Base-by-base conservation (phyloP, 2,888 invertebrate species). In the Apantesis nais region DNA sequence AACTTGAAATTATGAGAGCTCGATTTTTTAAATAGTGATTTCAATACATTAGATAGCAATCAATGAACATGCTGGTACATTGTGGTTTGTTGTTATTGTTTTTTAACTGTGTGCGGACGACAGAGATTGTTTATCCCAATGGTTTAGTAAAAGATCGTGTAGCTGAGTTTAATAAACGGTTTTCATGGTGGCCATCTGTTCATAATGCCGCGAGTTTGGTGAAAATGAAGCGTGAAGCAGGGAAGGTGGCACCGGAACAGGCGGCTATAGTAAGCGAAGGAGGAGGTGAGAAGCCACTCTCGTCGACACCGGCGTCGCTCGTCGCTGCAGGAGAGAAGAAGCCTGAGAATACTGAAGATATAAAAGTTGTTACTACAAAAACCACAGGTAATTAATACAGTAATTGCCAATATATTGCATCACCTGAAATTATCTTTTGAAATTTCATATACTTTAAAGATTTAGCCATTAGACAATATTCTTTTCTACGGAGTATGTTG, bases 121-220 rank as follows among this genome's bases (percentile, higher is more conserved):
- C 81, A 69, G 85, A 84, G 64, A 80, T 82, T 84, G 74, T 79
- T 71, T 66, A 67, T 65, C 74, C 81, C 66, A 82, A 79, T 69
- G 75, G 80, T 80, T 77, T 80, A 22, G 64, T 82, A 70, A 70
- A 72, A 62, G 67, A 65, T 68, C 73, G 69, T 72, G 74, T 75
- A 64, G 84, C 80, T 68, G 86, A 86, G 52, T 84, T 85, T 66
- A 86, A 86, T 64, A 82, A 78, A 62, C 83, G 82, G 52, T 92
- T 86, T 82, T 86, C 91, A 2, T 79, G 85, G 58, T 91, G 92
- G 92, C 93, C 93, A 22, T 91, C 91, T 29, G 78, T 89, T n/a
- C 87, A 87, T 41, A 90, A 92, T 76, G 90, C 82, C 2, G 89
- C 88, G 37, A 77, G 60, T 60, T 69, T 81, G 62, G 29, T 79